A percentile compares a stretch with the other conserved stretches of the same genome.
Conservation (phyloP, 2,797 vertebrate species). For the Varecia variegata region DNA sequence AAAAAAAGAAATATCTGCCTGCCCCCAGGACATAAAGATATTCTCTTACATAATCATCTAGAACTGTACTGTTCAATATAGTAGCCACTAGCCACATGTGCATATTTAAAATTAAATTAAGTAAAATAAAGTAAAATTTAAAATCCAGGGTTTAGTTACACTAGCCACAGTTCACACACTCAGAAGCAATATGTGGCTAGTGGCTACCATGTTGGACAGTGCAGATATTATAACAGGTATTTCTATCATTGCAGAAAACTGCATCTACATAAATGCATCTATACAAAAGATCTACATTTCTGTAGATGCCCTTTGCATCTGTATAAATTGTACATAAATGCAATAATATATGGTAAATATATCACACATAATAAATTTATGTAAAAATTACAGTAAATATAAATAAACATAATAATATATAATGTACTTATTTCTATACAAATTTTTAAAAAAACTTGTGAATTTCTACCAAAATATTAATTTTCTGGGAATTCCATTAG, state of each 20-base stretch:
- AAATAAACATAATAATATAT: no score
- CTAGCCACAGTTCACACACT: neutral
- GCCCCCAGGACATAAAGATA: neutral
- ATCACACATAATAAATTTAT: no score
- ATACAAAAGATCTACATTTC: no score
- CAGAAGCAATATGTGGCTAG: neutral
- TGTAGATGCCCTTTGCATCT: no score
- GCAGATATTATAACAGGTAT: no score
- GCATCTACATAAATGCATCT: no score
- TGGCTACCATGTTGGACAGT: no score
- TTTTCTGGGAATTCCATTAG: neutral
- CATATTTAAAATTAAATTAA: neutral
- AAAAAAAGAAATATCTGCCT: neutral
- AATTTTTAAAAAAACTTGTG: neutral
- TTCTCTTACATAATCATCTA: neutral
- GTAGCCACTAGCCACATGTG: neutral
- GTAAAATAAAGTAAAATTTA: neutral
- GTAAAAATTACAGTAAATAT: no score
- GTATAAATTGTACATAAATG: no score
- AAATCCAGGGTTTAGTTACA: neutral
- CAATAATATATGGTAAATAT: no score
- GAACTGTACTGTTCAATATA: neutral
- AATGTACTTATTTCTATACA: neutral
- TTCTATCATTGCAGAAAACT: fast-evolving
- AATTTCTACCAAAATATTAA: neutral